A percentile compares a stretch with the other conserved stretches of the same genome.
These are phyloP conservation scores for Zaprionus obscuricornis DNA, from an alignment of 2,888 invertebrate genomes.

Conservation along the genomic window DNA sequence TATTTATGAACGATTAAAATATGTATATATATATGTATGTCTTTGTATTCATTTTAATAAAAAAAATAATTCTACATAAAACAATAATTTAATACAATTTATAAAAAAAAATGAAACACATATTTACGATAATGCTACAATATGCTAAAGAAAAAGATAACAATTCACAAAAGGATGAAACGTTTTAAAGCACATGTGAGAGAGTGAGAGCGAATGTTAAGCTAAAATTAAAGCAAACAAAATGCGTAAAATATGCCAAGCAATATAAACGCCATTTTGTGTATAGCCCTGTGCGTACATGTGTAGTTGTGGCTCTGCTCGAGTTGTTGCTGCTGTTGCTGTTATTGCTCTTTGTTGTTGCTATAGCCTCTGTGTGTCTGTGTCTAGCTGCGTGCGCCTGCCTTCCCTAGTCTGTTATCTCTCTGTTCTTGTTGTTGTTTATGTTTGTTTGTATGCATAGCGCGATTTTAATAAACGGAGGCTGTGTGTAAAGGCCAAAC, in stretches of 20 bases:
- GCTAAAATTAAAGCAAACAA: constrained; percentile 71
- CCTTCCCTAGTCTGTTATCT: constrained; percentile 42
- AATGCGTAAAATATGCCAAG: constrained; percentile 66
- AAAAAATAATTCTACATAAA: neutral
- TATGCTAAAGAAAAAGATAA: neutral
- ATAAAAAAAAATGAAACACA: constrained; percentile 31
- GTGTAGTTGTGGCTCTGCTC: neutral
- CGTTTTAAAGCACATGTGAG: constrained; percentile 43
- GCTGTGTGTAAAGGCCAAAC: constrained; percentile 49
- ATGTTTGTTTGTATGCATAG: constrained; percentile 57
- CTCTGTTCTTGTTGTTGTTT: constrained; percentile 22
- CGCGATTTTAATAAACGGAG: constrained; percentile 69
- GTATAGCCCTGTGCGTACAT: constrained; percentile 43
- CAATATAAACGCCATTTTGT: constrained; percentile 73
- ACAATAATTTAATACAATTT: constrained; percentile 55
- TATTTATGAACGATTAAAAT: constrained; percentile 9
- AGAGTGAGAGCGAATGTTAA: constrained; percentile 14
- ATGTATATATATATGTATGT: neutral
- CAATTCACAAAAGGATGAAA: constrained; percentile 25
- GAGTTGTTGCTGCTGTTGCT: constrained; percentile 22
- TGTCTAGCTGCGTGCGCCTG: constrained; percentile 37
- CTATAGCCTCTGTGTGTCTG: constrained; percentile 24
- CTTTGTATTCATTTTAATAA: constrained; percentile 11
- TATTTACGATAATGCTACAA: constrained; percentile 35
- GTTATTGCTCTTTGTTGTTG: constrained; percentile 20